Base-by-base conservation (phyloP, 2,888 invertebrate genomes). In the Omphaloscelis lunosa region DNA sequence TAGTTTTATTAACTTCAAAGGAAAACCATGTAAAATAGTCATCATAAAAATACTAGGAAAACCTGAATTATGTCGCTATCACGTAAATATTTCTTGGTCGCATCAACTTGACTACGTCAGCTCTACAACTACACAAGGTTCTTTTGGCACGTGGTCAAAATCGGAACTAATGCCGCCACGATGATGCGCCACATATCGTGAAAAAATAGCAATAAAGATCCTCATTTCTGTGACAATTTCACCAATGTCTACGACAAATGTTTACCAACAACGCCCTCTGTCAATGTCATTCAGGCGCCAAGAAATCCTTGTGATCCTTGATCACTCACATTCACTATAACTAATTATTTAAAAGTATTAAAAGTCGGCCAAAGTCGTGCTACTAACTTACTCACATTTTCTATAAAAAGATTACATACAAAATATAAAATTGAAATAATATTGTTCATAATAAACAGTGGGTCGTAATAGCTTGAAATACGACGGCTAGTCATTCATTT, bases 401-500 rank as follows among this genome's bases (percentile, higher is more conserved):
- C 80, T 79, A 79, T 78, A 83, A 75, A 76, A 79, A 75, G 69
- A 82, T 74, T 83, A 48, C 51, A 39, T 72, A 81, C 66, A 79
- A 77, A 75, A 75, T 67, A 53, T 61, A 66, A 84, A 66, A 86
- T 79, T 80, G 48, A 77, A 82, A 85, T 83, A 83, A 83, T 83
- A 87, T 77, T 68, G 80, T 87, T 82, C 80, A 80, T 86, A 86
- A 82, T 84, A 84, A 82, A 86, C 88, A 79, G 83, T 80, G 79
- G 68, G 80, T 27, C 75, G 87, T 89, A 90, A 90, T 88, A 88
- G 83, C 87, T 90, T 88, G 86, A 89, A 89, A 90, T 89, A 89
- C 85, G 86, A 89, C 83, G 82, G 80, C 87, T 74, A 86, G 87
- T 89, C 89, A 91, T 89, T 89, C 86, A 89, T 89, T 90, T 90